Base-by-base conservation (phyloP, 2,113 vertebrate genomes). In the Symphodus melops region DNA sequence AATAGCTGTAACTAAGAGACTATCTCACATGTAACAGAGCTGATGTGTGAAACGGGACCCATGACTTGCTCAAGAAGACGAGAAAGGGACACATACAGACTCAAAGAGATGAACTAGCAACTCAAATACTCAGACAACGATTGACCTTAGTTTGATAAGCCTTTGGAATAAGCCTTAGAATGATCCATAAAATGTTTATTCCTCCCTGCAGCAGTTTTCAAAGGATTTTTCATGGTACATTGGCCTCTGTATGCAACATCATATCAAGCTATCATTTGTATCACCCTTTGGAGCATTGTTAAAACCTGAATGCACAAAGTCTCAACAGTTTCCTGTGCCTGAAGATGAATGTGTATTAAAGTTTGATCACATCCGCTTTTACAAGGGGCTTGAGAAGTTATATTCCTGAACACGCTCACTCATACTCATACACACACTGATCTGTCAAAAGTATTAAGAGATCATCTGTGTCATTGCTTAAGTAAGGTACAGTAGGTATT, bases 101-200 rank as follows among this genome's bases (percentile, higher is more conserved):
- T 55, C 17, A 46, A 28, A 61, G 41, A 55, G 14, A 53, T 56
- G 11, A 61, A 72, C 20, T 17, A 21, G 9, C 5, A 17, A 23
- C 9, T 33, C 1, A 13, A 39, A 64, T 57, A 64, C 58, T 49
- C 39, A 59, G 46, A 62, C 16, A 44, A 54, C 39, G 20, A 72
- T 63, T 44, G 37, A 62, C n/a, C 46, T 53, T 61, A 23, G 41
- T 59, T 41, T 70, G 23, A 36, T 6, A 36, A 0, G 52, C 46
- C 53, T 74, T 74, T 71, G 67, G 36, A 20, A 1, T 59, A 71
- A 28, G 25, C 14, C 23, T 25, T 21, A 48, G 48, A 60, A 77
- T 25, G 49, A 76, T 79, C 54, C 20, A 83, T 79, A 48, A 76
- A 75, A 75, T 76, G 72, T 86, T 86, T 76, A 71, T 82, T 77